Percentiles rank a stretch among this genome's conserved stretches.
Conservation (phyloP, 1,140 invertebrate species). For the Conus betulinus region DNA sequence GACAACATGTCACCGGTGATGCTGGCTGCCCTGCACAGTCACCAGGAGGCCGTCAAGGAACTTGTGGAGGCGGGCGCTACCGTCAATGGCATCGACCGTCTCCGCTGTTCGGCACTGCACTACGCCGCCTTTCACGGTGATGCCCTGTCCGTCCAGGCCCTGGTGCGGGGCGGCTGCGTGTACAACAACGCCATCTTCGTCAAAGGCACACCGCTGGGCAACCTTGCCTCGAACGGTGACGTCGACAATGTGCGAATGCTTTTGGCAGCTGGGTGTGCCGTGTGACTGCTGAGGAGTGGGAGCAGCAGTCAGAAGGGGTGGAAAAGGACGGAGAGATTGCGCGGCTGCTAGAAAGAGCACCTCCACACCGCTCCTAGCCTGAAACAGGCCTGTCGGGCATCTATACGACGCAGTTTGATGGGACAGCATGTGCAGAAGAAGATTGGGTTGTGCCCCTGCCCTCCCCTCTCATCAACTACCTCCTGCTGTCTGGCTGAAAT, state of each 20-base stretch:
- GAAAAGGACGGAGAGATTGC: background rate
- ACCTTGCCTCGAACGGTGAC: constrained; percentile 55
- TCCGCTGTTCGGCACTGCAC: constrained; percentile 63
- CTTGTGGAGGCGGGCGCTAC: constrained; percentile 60
- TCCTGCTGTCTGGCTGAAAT: background rate
- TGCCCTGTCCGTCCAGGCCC: constrained; percentile 37
- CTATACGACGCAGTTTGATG: constrained; percentile 24
- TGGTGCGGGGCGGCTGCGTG: constrained; percentile 60
- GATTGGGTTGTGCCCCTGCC: constrained; percentile 26
- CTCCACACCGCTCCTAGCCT: background rate
- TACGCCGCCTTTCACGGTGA: constrained; percentile 59
- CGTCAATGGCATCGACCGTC: constrained; percentile 50
- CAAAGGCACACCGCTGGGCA: constrained; percentile 61
- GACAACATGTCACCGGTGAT: constrained; percentile 65
- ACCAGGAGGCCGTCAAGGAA: constrained; percentile 46
- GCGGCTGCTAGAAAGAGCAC: background rate
- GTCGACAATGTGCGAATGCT: constrained; percentile 44
- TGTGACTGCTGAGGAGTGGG: constrained; percentile 41
- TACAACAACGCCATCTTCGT: constrained; percentile 59
- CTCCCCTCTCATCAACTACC: constrained; percentile 9
- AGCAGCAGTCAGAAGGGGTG: background rate
- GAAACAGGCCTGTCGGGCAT: constrained; percentile 28
- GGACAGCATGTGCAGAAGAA: constrained; percentile 23
- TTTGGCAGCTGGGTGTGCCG: constrained; percentile 56
- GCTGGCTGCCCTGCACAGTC: constrained; percentile 53